These are phyloP conservation scores for Adoxophyes honmai DNA, from an alignment of 1,140 invertebrate genomes.

Conservation along the genomic window DNA sequence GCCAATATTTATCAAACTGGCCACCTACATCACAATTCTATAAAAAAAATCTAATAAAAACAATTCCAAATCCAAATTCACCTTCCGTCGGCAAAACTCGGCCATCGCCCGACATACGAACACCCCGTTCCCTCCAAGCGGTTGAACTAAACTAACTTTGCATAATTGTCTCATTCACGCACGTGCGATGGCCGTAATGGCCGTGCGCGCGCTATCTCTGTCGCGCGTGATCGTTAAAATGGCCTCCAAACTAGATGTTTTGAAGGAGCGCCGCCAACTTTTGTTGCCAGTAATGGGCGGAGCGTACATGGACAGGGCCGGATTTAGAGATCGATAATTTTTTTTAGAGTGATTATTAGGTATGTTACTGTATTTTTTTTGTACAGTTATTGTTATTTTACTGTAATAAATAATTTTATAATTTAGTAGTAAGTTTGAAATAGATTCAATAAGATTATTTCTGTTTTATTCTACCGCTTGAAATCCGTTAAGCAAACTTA, in stretches of 20 bases:
- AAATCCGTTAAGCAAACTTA: too few relatives aligned
- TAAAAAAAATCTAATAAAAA: background rate
- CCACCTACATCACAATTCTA: background rate
- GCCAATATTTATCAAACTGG: too few relatives aligned
- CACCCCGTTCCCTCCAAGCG: conserved; percentile 24
- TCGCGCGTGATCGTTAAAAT: conserved; percentile 70
- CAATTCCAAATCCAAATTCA: background rate
- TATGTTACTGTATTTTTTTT: too few relatives aligned
- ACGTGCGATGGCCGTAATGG: conserved; percentile 41
- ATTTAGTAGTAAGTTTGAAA: too few relatives aligned
- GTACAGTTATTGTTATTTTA: too few relatives aligned
- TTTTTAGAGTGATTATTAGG: too few relatives aligned
- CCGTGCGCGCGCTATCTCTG: conserved; percentile 42
- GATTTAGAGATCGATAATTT: conserved; percentile 29
- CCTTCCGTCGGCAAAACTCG: background rate
- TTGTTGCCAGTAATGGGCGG: conserved; percentile 74
- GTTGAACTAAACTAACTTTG: conserved; percentile 71
- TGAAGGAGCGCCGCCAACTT: conserved; percentile 73
- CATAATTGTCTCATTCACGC: conserved; percentile 74
- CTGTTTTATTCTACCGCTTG: too few relatives aligned
- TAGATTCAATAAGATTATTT: too few relatives aligned
- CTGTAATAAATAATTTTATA: too few relatives aligned
- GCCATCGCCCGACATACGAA: conserved; percentile 23
- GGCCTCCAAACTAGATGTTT: conserved; percentile 76
- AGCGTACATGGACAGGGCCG: conserved; percentile 59